Percentiles rank a stretch among this genome's conserved stretches.
Conservation (phyloP, 2,113 vertebrate genomes). For the Oreotrochilus melanogaster region DNA sequence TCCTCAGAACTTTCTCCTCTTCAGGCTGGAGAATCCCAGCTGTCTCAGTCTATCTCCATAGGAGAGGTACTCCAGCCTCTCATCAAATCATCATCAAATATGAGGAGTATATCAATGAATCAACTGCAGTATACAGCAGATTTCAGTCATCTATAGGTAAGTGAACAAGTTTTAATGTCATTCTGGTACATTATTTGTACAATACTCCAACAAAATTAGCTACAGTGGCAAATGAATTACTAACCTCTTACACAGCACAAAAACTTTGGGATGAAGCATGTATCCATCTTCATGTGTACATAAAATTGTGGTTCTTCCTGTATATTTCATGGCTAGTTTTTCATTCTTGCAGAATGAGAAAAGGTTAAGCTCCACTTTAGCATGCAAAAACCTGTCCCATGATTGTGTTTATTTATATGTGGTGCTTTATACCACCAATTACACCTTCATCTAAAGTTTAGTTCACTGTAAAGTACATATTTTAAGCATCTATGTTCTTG, state of each 20-base stretch:
- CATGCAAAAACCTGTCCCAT: neutral
- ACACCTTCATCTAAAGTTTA: neutral
- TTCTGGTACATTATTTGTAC: neutral
- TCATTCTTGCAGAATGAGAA: neutral
- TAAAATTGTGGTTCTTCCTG: neutral
- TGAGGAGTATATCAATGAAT: neutral
- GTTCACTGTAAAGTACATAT: neutral
- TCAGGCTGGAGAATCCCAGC: too few species aligned
- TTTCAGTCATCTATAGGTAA: neutral
- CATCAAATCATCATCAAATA: too few species aligned
- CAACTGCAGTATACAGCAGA: fast-evolving
- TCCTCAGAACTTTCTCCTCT: too few species aligned
- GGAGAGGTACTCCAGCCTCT: too few species aligned
- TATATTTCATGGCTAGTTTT: neutral
- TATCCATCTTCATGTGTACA: neutral
- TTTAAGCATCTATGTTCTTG: neutral
- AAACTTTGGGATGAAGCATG: neutral
- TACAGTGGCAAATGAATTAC: neutral
- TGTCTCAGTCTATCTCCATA: too few species aligned
- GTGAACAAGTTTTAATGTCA: neutral
- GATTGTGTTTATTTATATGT: neutral
- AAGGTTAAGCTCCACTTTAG: neutral
- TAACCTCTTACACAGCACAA: neutral
- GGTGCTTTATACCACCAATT: neutral
- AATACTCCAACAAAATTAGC: neutral